Percentiles rank a stretch among this genome's conserved stretches.
These are phyloP conservation scores for Euzetes globulus DNA, from an alignment of 2,888 invertebrate species.

Conservation along the genomic window DNA sequence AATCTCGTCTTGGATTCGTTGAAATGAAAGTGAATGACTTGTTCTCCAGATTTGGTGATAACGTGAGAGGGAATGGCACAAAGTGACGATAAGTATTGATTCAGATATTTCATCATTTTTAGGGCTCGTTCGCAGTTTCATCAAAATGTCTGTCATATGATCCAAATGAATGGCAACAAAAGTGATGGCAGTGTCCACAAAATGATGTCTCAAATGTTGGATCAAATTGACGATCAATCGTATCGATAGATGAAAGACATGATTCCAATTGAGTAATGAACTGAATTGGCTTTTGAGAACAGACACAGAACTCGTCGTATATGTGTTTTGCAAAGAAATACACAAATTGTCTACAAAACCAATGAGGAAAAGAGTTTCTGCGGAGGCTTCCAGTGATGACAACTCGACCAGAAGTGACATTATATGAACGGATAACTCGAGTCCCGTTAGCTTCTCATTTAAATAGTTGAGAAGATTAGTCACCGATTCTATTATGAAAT, in stretches of 20 bases:
- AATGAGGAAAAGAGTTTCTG: background rate
- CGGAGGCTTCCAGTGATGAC: background rate
- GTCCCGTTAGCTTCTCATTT: background rate
- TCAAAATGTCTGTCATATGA: constrained; percentile 45
- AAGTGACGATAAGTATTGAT: constrained; percentile 6
- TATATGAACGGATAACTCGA: constrained; percentile 14
- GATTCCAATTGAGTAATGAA: constrained; percentile 15
- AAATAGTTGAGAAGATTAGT: constrained; percentile 13
- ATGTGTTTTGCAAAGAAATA: constrained; percentile 14
- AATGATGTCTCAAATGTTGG: constrained; percentile 45
- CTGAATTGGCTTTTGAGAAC: background rate
- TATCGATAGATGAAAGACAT: constrained; percentile 45
- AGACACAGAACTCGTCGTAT: background rate
- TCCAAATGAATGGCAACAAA: constrained; percentile 49
- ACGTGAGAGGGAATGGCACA: constrained; percentile 22
- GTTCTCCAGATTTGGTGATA: constrained; percentile 31
- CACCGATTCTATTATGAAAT: constrained; percentile 23
- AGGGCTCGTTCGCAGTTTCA: background rate
- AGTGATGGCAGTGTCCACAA: constrained; percentile 48
- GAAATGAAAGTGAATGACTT: constrained; percentile 25
- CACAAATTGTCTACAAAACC: constrained; percentile 22
- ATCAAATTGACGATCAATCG: constrained; percentile 46
- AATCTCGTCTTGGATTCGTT: constrained; percentile 24
- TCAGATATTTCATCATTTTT: background rate
- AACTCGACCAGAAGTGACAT: background rate